Base-by-base conservation (phyloP, 2,888 invertebrate species). In the Coelogynopora nodosa region DNA sequence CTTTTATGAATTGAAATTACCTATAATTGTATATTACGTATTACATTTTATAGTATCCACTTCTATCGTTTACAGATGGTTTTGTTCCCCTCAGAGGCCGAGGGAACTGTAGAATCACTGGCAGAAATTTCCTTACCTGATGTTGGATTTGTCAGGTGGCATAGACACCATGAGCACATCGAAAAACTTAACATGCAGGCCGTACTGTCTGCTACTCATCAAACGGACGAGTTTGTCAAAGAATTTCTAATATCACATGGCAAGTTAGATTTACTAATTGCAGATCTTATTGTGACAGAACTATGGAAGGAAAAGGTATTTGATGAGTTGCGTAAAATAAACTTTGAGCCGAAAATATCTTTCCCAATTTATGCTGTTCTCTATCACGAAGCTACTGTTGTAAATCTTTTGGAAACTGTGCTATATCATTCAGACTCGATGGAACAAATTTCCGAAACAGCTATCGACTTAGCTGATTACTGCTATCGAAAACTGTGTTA, bases 121-220 rank as follows among this genome's bases (percentile, higher is more conserved):
- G 93, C 94, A 88, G 93, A 94, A 30, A 94, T 94, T 88, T 92
- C 93, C 67, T 93, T 96, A 31, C 93, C 94, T 88, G 93, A 94
- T 88, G 93, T 96, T 88, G 96, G 95, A 84, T 94, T 93, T 84
- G 92, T 93, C 89, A 30, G 91, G 86, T 92, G 92, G 92, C 87
- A 88, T 5, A 89, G 90, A 85, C 92, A 92, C 87, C 96, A 97
- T 90, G 94, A 95, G 90, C 93, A 95, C 89, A 91, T 96, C 5
- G 95, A 96, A 90, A 95, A 96, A 91, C 91, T 97, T 13, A 95
- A 95, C 90, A 96, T 97, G 91, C 96, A 97, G 93, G 96, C 96
- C 0, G 94, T 95, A 80, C 91, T 96, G 74, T 96, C 96, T 93
- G 95, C 95, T 0, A 93, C 94, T 13, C 94, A 94, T 30, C 93